These are phyloP conservation scores for Hypolimnas misippus DNA, from an alignment of 2,888 invertebrate genomes.

Conservation along the genomic window DNA sequence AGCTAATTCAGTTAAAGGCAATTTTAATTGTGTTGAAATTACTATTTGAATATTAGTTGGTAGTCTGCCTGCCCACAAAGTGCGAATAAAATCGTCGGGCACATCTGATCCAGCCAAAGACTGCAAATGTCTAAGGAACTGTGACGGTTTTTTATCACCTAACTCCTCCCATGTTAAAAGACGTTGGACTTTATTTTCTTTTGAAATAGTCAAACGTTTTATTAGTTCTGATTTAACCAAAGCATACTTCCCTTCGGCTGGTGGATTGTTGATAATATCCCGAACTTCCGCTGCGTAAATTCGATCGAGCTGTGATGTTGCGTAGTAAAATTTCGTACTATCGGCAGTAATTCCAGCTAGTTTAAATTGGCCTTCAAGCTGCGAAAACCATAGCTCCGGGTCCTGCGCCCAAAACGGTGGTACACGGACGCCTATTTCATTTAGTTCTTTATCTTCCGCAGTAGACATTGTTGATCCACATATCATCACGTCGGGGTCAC, in stretches of 20 bases:
- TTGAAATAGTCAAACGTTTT: conserved; percentile 2
- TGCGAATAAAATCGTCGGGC: not conserved
- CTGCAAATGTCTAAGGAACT: no score
- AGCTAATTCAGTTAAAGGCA: not conserved
- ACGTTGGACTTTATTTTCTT: conserved; percentile 6
- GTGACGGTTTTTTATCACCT: no score
- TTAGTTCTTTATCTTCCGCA: conserved; percentile 35
- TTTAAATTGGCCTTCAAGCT: conserved; percentile 29
- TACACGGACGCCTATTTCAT: conserved; percentile 6
- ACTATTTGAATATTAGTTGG: conserved; percentile 11
- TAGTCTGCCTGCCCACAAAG: conserved; percentile 10
- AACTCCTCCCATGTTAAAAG: not conserved
- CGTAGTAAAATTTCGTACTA: not conserved
- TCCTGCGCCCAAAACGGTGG: conserved; percentile 15
- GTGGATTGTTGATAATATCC: not conserved
- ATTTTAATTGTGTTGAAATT: conserved; percentile 6
- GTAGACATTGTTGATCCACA: not conserved
- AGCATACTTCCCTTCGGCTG: not conserved
- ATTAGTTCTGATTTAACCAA: conserved; percentile 4
- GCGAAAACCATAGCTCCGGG: conserved; percentile 18
- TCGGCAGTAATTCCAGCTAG: not conserved
- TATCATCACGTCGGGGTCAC: not conserved
- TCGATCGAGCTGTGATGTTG: not conserved
- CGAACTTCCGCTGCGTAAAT: not conserved
- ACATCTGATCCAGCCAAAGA: no score